phyloP scores from a whole-genome alignment of 2,113 vertebrate species.

The Urocitellus parryii region DNA sequence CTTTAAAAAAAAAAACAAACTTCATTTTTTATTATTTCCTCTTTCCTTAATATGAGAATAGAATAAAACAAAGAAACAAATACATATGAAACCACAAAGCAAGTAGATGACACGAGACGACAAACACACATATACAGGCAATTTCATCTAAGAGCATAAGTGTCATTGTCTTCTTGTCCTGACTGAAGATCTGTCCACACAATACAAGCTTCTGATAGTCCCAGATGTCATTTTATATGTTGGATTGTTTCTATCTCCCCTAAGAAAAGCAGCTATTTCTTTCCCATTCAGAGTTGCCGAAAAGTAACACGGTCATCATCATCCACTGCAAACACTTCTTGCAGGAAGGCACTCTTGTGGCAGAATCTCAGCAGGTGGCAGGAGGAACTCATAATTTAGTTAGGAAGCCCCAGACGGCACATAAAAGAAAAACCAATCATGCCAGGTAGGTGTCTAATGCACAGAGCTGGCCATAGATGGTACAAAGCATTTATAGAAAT shows the following conservation, averaged over 20 bases:
- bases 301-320: not conserved
- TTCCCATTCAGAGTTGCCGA: conserved; percentile 20
- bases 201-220: not conserved
- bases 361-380: not conserved
- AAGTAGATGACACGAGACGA: not conserved
- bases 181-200: not conserved
- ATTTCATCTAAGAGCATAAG: not conserved
- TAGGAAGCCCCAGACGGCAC: not conserved
- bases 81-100: not conserved
- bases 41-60: not conserved
- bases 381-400: not conserved
- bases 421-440: not conserved
- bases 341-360: not conserved
- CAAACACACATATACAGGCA: not conserved
- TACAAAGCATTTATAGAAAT: not conserved
- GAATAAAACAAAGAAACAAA: conserved; percentile 32
- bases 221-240: not conserved
- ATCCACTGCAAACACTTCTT: not conserved
- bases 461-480: not conserved
- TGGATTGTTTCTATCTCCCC: not conserved
- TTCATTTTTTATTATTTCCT: conserved; percentile 27
- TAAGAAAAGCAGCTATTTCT: conserved; percentile 2
- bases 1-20: not conserved
- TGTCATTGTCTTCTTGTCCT: not conserved
- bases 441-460: not conserved